A percentile compares a stretch with the other conserved stretches of the same genome.
Conservation (phyloP, 2,113 vertebrate genomes). For the Tachycineta bicolor region DNA sequence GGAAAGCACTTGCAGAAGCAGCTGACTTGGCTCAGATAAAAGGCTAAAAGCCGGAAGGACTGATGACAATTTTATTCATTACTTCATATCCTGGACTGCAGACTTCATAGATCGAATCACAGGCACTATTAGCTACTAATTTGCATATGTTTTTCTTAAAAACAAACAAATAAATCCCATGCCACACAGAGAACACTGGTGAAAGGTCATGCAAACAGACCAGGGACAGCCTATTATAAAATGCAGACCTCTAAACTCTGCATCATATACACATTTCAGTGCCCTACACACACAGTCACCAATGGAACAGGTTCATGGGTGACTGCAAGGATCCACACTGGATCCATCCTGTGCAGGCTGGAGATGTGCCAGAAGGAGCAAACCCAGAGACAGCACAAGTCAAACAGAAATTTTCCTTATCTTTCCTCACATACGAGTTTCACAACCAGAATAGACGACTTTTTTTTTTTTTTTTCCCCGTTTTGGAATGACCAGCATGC, state of each 20-base stretch:
- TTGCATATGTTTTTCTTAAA: background rate
- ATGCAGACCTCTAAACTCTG: background rate
- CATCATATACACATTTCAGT: rapidly evolving
- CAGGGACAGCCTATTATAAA: background rate
- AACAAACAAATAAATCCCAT: background rate
- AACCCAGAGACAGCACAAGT: background rate
- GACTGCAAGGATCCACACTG: background rate
- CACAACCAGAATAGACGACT: background rate
- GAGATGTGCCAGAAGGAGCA: background rate
- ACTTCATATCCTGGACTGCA: background rate
- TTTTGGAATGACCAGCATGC: background rate
- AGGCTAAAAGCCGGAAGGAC: background rate
- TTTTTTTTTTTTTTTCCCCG: rapidly evolving
- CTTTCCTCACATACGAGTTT: background rate
- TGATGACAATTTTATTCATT: background rate
- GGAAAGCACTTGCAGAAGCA: background rate
- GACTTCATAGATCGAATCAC: background rate
- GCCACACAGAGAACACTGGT: background rate
- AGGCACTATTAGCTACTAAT: background rate
- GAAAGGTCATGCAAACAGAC: background rate
- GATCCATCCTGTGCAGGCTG: background rate
- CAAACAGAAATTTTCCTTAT: background rate
- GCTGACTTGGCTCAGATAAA: background rate
- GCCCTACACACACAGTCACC: rapidly evolving
- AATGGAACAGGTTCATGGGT: rapidly evolving